A percentile compares a stretch with the other conserved stretches of the same genome.
Evolutionary conservation across 2,888 invertebrate genomes (phyloP).

Genomic region (Meteorus colon): DNA sequence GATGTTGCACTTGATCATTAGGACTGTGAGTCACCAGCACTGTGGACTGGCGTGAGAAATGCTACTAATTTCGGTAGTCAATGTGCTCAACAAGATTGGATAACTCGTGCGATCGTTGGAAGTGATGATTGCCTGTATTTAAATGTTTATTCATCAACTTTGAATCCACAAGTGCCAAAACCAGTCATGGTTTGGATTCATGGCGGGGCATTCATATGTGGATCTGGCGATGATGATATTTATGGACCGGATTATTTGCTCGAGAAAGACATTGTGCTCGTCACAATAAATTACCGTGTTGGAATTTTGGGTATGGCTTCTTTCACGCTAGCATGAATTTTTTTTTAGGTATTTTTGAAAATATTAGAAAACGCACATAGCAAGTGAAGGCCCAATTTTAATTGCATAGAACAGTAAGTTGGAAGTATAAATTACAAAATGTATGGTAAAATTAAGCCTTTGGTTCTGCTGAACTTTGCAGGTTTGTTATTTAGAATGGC

Average conservation of each 20-base stretch:
- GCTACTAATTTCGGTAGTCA: constrained; percentile 55
- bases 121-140: constrained; percentile 66
- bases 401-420: too few relatives aligned
- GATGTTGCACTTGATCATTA: constrained; percentile 43
- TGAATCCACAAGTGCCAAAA: constrained; percentile 18
- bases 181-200: constrained; percentile 66
- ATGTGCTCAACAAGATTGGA: constrained; percentile 51
- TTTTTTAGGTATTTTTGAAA: too few relatives aligned
- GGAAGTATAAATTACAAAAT: too few relatives aligned
- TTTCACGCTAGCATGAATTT: too few relatives aligned
- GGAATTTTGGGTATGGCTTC: constrained; percentile 57
- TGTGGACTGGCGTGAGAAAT: constrained; percentile 60
- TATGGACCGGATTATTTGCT: constrained; percentile 65
- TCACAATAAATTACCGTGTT: constrained; percentile 66
- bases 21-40: constrained; percentile 60
- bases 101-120: constrained; percentile 45
- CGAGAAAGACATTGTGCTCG: constrained; percentile 60
- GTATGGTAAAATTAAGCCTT: too few relatives aligned
- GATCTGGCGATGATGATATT: constrained; percentile 55
- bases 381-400: too few relatives aligned
- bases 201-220: constrained; percentile 59
- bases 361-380: too few relatives aligned
- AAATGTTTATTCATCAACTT: constrained; percentile 58
- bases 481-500: too few relatives aligned
- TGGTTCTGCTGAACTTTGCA: too few relatives aligned